phyloP scores from a whole-genome alignment of 2,797 vertebrate species.

The Craterocephalus amniculus region DNA sequence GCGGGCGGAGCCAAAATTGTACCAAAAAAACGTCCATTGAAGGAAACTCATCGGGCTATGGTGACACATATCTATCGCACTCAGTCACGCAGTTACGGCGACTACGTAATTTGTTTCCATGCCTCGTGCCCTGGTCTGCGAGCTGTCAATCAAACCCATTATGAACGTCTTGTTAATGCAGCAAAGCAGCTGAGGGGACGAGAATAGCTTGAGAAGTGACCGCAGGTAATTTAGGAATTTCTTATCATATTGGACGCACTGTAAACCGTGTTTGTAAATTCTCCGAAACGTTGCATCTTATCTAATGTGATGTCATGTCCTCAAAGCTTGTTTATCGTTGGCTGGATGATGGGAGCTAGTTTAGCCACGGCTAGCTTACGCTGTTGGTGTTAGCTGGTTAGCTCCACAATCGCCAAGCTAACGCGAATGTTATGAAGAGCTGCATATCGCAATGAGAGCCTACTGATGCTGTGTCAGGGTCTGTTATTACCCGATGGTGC shows the following conservation, averaged over 20 bases:
- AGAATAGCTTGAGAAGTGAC: constrained; percentile 69
- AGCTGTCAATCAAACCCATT: constrained; percentile 79
- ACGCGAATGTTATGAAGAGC: constrained; percentile 21
- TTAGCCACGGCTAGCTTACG: constrained; percentile 49
- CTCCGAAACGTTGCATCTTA: background rate
- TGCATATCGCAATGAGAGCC: background rate
- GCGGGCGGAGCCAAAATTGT: constrained; percentile 26
- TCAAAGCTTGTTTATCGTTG: constrained; percentile 4
- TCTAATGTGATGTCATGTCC: constrained; percentile 37
- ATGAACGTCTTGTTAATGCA: constrained; percentile 78
- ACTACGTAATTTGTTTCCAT: constrained; percentile 67
- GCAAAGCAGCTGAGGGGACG: constrained; percentile 74
- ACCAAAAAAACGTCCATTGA: accelerated
- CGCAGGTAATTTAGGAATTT: constrained; percentile 70
- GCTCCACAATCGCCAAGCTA: constrained; percentile 47
- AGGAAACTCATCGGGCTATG: background rate
- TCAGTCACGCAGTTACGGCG: background rate
- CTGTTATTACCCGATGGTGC: background rate
- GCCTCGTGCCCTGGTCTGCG: constrained; percentile 53
- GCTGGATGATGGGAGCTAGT: constrained; percentile 31
- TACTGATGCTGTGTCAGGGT: constrained; percentile 40
- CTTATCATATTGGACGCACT: background rate
- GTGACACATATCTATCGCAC: background rate
- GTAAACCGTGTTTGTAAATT: background rate
- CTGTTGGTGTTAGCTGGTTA: constrained; percentile 48